These are phyloP conservation scores for Paramormyrops kingsleyae DNA, from an alignment of 2,113 vertebrate genomes.

Conservation along the genomic window DNA sequence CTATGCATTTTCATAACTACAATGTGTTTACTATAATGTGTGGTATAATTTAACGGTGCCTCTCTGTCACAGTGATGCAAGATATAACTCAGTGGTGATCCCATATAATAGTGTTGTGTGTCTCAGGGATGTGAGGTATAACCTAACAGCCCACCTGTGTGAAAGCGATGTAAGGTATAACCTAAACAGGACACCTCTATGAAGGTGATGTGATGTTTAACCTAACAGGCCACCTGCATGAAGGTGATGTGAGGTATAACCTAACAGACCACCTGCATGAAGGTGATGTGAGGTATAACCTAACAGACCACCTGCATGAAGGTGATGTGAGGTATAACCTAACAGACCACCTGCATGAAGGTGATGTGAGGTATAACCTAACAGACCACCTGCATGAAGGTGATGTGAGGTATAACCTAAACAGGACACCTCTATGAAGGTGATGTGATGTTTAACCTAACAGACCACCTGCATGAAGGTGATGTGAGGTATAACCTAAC, in stretches of 20 bases:
- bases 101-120: neutral
- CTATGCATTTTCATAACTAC: neutral
- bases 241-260: neutral
- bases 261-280: neutral
- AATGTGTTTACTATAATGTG: slow-evolving; percentile 19
- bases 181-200: neutral
- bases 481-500: neutral
- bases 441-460: neutral
- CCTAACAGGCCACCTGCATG: neutral
- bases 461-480: neutral
- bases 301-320: neutral
- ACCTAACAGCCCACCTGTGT: neutral
- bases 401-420: neutral
- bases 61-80: neutral
- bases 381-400: neutral
- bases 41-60: neutral
- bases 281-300: neutral
- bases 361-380: neutral
- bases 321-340: neutral
- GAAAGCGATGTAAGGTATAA: neutral
- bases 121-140: neutral
- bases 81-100: neutral
- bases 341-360: too few relatives aligned
- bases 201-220: neutral
- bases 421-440: neutral